Evolutionary conservation across 2,113 vertebrate genomes (phyloP).

Genomic region (Brachirus orientalis): DNA sequence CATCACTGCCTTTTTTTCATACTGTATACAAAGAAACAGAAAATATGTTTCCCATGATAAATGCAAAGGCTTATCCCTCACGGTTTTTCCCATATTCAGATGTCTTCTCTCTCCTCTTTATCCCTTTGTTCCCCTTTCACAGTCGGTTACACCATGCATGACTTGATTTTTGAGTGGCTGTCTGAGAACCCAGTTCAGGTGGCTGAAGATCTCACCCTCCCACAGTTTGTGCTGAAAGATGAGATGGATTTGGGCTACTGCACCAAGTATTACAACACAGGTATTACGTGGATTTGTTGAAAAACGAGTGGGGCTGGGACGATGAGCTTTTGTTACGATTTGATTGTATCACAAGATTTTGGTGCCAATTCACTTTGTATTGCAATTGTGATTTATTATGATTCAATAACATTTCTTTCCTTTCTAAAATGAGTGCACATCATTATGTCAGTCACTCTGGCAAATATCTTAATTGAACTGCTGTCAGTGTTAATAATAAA

Average conservation of each 20-base stretch:
- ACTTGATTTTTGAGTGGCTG: slow-evolving; percentile 93
- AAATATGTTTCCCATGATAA: background rate
- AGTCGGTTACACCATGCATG: slow-evolving; percentile 97
- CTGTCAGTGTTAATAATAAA: no score
- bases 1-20: background rate
- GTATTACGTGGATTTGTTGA: slow-evolving; percentile 69
- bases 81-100: slow-evolving; percentile 8
- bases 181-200: slow-evolving; percentile 91
- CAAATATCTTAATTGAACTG: no score
- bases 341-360: no score
- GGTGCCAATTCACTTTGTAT: no score
- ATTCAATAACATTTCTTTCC: no score
- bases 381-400: no score
- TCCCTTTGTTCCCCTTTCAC: slow-evolving; percentile 41
- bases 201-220: slow-evolving; percentile 91
- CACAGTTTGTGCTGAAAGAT: slow-evolving; percentile 92
- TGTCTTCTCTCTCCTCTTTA: slow-evolving; percentile 6
- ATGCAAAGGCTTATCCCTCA: background rate
- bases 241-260: slow-evolving; percentile 94
- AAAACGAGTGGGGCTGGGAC: background rate
- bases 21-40: background rate
- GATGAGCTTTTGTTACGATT: no score
- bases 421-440: no score
- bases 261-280: slow-evolving; percentile 95
- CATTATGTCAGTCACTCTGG: no score